phyloP scores from a whole-genome alignment of 2,888 invertebrate genomes.

The Melieria omissa region DNA sequence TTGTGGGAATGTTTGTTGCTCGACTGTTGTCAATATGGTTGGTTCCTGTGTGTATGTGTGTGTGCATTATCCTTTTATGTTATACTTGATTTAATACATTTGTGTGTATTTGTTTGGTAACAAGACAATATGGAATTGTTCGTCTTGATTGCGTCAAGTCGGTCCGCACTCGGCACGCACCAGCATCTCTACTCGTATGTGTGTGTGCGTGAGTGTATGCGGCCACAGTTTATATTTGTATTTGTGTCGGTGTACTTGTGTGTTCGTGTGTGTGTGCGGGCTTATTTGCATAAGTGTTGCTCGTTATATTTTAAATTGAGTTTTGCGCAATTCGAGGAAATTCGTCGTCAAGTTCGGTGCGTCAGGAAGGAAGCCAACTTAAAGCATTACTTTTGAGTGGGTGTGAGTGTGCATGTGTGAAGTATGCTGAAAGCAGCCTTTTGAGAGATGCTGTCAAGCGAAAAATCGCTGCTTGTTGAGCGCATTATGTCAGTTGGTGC shows the following conservation, averaged over 20 bases:
- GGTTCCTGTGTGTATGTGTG: constrained; percentile 5
- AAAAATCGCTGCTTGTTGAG: constrained; percentile 26
- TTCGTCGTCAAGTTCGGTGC: background rate
- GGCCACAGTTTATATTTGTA: background rate
- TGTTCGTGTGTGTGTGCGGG: background rate
- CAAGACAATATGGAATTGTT: constrained; percentile 8
- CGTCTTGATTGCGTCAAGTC: constrained; percentile 1
- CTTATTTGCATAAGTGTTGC: constrained; percentile 28
- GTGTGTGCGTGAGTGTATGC: background rate
- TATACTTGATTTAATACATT: constrained; percentile 19
- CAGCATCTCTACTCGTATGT: too few relatives aligned
- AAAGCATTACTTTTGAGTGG: background rate
- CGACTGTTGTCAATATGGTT: background rate
- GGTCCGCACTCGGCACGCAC: too few relatives aligned
- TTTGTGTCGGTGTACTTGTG: background rate
- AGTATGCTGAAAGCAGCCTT: constrained; percentile 3
- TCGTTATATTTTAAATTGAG: constrained; percentile 34
- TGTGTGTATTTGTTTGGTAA: constrained; percentile 7
- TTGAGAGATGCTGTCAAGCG: constrained; percentile 9
- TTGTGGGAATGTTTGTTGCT: background rate
- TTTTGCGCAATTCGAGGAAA: constrained; percentile 29
- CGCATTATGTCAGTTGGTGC: background rate
- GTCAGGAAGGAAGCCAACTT: background rate
- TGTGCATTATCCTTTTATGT: constrained; percentile 11
- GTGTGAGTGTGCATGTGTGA: background rate